Base-by-base conservation (phyloP, 1,140 invertebrate species). In the Diorhabda elongata region DNA sequence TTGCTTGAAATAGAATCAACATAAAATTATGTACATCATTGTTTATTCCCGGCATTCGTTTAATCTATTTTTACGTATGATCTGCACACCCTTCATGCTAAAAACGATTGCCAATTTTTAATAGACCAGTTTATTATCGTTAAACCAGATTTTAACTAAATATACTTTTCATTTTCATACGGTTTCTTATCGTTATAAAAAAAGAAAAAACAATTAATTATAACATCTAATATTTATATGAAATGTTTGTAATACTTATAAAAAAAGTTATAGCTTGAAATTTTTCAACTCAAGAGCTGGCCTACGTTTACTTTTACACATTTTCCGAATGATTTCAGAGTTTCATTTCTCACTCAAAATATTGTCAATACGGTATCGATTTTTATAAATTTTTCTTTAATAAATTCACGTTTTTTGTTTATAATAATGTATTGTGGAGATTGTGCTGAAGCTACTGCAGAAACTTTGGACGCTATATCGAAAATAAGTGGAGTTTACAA, bases 401-500 rank as follows among this genome's bases (percentile, higher is more conserved):
- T 5, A 52, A 52, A 26, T 26, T 26, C 26, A 26, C 26, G 45
- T 52, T 52, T 52, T 52, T 52, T 52, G 45, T 52, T 45, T 42
- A 26, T n/a, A 60, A 61, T 61, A 61, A 70, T 73, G 71, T 71
- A 70, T 64, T 73, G 71, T 65, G 69, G 66, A 9, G 67, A 67
- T 44, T 73, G 71, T 68, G 68, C 71, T 26, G 71, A 73, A 64
- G 59, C 43, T 11, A 68, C 67, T 8, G 63, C 64, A 9, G 71
- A 73, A 43, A 60, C 69, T n/a, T 63, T 67, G 4, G 71, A 73
- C 11, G 67, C 71, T 56, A 44, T 73, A 4, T 64, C 58, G 3
- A 73, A 71, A 68, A 66, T 73, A 42, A 64, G 64, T 41, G 62
- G 66, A 59, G 66, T 65, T 44, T 73, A 70, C 64, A 73, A 73